Evolutionary conservation across 1,140 invertebrate genomes (phyloP).

Genomic region (Dendroctonus valens): DNA sequence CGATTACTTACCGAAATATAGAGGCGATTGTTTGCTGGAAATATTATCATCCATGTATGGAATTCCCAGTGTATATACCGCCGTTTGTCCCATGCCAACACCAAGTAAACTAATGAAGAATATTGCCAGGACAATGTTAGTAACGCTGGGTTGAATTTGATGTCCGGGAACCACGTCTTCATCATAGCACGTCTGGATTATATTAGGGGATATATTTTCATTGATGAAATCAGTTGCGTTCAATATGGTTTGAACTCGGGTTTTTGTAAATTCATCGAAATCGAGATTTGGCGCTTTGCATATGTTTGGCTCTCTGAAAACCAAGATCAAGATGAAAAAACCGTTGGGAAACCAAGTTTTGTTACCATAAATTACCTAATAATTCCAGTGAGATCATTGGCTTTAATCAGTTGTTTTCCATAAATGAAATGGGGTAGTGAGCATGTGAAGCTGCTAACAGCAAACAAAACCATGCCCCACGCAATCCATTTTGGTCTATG

Average conservation of each 20-base stretch:
- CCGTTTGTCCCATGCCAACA: constrained; percentile 90
- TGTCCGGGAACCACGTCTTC: constrained; percentile 60
- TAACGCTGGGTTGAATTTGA: constrained; percentile 70
- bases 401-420: constrained; percentile 67
- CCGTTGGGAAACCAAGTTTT: not conserved
- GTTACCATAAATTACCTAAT: constrained; percentile 17
- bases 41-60: constrained; percentile 95
- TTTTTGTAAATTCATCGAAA: constrained; percentile 10
- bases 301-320: constrained; percentile 42
- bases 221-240: constrained; percentile 28
- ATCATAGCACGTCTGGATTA: constrained; percentile 56
- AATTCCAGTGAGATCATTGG: constrained; percentile 56
- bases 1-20: constrained; percentile 83
- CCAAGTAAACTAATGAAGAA: constrained; percentile 84
- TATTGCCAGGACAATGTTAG: constrained; percentile 75
- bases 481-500: constrained; percentile 96
- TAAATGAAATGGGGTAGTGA: constrained; percentile 81
- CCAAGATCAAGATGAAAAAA: not conserved
- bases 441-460: constrained; percentile 82
- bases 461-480: constrained; percentile 88
- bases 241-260: not conserved
- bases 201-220: constrained; percentile 42
- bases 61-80: constrained; percentile 90
- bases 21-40: constrained; percentile 84
- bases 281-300: constrained; percentile 38